These are phyloP conservation scores for Drosophila putrida DNA, from an alignment of 2,888 invertebrate species.

Conservation along the genomic window DNA sequence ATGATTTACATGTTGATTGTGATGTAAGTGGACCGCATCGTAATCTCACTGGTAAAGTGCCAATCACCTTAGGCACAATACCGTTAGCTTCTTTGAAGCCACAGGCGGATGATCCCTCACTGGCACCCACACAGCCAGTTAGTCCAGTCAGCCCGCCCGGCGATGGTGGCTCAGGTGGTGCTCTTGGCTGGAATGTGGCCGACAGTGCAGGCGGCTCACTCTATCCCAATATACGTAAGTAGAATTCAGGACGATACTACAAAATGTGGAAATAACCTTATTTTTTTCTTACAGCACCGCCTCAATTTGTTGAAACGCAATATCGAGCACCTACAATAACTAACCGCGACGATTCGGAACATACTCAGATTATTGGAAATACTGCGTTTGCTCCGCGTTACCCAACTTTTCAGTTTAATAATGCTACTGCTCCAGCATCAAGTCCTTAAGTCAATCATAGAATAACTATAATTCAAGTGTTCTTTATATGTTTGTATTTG, in stretches of 20 bases:
- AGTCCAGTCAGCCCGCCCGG: constrained; percentile 84
- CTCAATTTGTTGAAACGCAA: constrained; percentile 88
- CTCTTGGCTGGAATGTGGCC: constrained; percentile 85
- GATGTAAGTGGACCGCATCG: constrained; percentile 89
- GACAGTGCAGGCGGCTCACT: constrained; percentile 83
- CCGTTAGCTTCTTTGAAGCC: constrained; percentile 88
- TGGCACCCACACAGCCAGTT: constrained; percentile 85
- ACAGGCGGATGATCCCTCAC: constrained; percentile 81
- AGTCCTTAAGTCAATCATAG: constrained; percentile 62
- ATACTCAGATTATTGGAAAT: constrained; percentile 86
- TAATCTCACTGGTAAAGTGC: constrained; percentile 88
- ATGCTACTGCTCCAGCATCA: constrained; percentile 86
- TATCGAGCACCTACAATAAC: constrained; percentile 88
- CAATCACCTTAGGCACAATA: constrained; percentile 91
- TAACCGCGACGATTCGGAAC: constrained; percentile 88
- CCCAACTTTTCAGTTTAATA: constrained; percentile 87
- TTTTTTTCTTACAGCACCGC: constrained; percentile 86
- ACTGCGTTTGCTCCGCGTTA: constrained; percentile 87
- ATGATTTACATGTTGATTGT: constrained; percentile 90
- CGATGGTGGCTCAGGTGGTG: constrained; percentile 83
- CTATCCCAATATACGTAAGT: constrained; percentile 87
- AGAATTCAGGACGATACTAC: background rate
- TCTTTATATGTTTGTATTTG: constrained; percentile 10
- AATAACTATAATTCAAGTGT: constrained; percentile 1
- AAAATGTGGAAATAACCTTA: background rate